Percentiles rank a stretch among this genome's conserved stretches.
These are phyloP conservation scores for Acanthosepion pharaonis DNA, from an alignment of 2,888 invertebrate species.

Conservation along the genomic window DNA sequence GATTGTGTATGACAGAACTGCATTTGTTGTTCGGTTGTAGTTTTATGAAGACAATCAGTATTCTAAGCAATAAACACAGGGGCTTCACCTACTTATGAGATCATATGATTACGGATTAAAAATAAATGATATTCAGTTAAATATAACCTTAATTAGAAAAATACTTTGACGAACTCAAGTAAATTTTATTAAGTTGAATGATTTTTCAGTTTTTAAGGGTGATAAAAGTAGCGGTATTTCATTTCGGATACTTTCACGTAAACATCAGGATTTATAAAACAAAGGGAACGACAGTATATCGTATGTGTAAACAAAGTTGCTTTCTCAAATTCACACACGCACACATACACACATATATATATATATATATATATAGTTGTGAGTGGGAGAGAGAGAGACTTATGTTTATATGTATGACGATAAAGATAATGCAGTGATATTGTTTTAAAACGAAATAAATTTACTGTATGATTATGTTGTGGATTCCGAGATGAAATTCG, in stretches of 20 bases:
- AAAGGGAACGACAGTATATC: no score
- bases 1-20: background rate
- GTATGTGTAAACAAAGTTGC: no score
- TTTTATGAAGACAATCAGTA: background rate
- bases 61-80: background rate
- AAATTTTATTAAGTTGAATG: background rate
- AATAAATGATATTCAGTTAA: background rate
- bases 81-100: background rate
- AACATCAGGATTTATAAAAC: background rate
- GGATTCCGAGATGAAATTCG: no score
- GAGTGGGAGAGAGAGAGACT: no score
- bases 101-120: background rate
- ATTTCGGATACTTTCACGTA: background rate
- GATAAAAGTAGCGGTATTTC: background rate
- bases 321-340: background rate
- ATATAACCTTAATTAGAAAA: background rate
- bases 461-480: no score
- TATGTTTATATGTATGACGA: no score
- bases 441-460: no score
- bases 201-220: background rate
- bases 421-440: no score
- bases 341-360: background rate
- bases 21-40: background rate
- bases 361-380: no score
- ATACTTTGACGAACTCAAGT: background rate